Base-by-base conservation (phyloP, 2,113 vertebrate species). In the Toxotes jaculatrix region DNA sequence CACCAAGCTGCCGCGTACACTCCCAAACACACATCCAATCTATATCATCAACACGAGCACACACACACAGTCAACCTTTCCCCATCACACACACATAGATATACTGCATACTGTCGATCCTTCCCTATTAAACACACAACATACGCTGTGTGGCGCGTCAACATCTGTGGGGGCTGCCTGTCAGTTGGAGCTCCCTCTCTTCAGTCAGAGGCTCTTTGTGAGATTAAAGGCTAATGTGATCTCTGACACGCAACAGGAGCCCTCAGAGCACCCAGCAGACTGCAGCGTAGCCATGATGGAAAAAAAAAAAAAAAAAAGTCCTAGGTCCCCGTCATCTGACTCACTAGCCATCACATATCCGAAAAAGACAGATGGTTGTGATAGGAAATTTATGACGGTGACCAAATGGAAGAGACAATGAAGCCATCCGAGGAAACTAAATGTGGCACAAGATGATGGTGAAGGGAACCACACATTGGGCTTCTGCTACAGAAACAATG, bases 181-280 rank as follows among this genome's bases (percentile, higher is more conserved):
- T 78, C 82, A 82, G 65, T 69, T 40, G 45, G 76, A 67, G 63
- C 73, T 72, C 65, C 57, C 68, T 63, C 87, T 85, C 72, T 79
- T 86, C 66, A 88, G 76, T 86, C 51, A 31, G 72, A 87, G 61
- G 78, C 87, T 90, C 82, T 93, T 86, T 85, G 74, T 77, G 74
- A 92, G 90, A 94, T 92, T 91, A 93, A 91, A 84, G 87, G 83
- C 85, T 87, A 87, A 90, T 87, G 83, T 88, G 75, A 86, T 90
- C 87, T 86, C 85, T 92, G 88, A 89, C 91, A 90, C 84, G 66
- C 92, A 86, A 85, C 88, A 86, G 85, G 89, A 88, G 86, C 34
- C 78, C 56, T 83, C 61, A 71, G 79, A 92, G 82, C 83, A 77
- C 68, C 60, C 84, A 57, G 74, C 74, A 77, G 66, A 78, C 86